phyloP scores from a whole-genome alignment of 1,140 invertebrate species.

The Neomicropteryx cornuta region DNA sequence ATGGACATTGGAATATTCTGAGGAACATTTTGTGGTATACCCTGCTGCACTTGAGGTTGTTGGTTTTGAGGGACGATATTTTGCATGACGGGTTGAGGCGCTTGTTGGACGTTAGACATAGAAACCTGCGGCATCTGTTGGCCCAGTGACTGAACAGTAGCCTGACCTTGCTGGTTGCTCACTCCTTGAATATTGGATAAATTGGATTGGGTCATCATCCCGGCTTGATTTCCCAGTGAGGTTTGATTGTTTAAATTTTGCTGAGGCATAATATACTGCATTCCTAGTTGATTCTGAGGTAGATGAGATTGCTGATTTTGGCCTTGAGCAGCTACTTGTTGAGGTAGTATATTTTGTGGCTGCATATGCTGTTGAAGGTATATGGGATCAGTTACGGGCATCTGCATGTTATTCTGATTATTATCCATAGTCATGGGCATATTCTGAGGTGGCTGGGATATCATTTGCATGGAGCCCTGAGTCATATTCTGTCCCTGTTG shows the following conservation, averaged over 20 bases:
- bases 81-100: conserved; percentile 13
- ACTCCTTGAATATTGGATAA: conserved; percentile 14
- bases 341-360: conserved; percentile 31
- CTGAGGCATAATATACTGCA: conserved; percentile 35
- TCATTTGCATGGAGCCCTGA: conserved; percentile 45
- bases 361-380: conserved; percentile 37
- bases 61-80: conserved; percentile 14
- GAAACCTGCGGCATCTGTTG: conserved; percentile 23
- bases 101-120: conserved; percentile 18
- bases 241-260: conserved; percentile 26
- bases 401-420: conserved; percentile 40
- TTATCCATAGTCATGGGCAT: conserved; percentile 40
- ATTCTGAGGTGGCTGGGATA: conserved; percentile 40
- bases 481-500: conserved; percentile 43
- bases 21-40: conserved; percentile 28
- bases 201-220: conserved; percentile 9
- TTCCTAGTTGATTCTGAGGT: conserved; percentile 29
- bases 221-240: conserved; percentile 8
- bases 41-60: conserved; percentile 10
- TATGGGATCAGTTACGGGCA: conserved; percentile 37
- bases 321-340: conserved; percentile 14
- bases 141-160: conserved; percentile 13
- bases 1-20: conserved; percentile 40
- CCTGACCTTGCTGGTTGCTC: conserved; percentile 11
- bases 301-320: conserved; percentile 9